Evolutionary conservation across 2,113 vertebrate species (phyloP), one percentile per base, ranked within the genome.

Genomic region (Rhynchomys soricoides): DNA sequence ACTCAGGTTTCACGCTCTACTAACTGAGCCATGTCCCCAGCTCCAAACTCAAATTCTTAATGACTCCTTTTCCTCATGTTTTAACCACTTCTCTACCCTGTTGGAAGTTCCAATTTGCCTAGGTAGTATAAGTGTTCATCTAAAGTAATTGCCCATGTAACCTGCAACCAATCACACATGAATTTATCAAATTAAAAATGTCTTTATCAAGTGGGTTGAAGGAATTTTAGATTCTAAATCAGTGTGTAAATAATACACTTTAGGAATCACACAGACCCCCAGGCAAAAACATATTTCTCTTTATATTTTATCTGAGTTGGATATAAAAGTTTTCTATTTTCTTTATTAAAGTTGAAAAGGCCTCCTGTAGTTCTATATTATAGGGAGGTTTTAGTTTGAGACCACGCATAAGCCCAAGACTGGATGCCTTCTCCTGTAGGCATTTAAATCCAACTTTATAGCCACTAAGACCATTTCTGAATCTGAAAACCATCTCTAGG

Each of bases 361-460:
- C 26, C 29, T 89, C 89, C 24, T 40, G 78, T 24, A 34, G 43
- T 70, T 24, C 19, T 64, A 5, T 10, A 2, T 87, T 40, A 81
- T 26, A 37, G 37, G 37, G 52, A 59, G 37, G 24, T 77, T 97
- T 90, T 64, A 77, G 62, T 85, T 89, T 92, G 62, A 1, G 10
- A 66, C 2, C 62, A 57, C 73, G 24, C 45, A 22, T 9, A 93
- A n/a, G 22, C 29, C 70, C 68, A 97, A 93, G 26, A 64, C 26
- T n/a, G 37, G 37, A 82, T 57, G 22, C 86, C 40, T 93, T 37
- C 19, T 90, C 66, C 52, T 12, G 13, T 9, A 86, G 43, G 24
- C 43, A 88, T 83, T 95, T 88, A 92, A 86, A 62, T 15, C 4
- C 29, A 92, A 89, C 40, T 92, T 74, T 94, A 70, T 62, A 86